Evolutionary conservation across 2,888 invertebrate genomes (phyloP).

Genomic region (Cremastinae sp.): DNA sequence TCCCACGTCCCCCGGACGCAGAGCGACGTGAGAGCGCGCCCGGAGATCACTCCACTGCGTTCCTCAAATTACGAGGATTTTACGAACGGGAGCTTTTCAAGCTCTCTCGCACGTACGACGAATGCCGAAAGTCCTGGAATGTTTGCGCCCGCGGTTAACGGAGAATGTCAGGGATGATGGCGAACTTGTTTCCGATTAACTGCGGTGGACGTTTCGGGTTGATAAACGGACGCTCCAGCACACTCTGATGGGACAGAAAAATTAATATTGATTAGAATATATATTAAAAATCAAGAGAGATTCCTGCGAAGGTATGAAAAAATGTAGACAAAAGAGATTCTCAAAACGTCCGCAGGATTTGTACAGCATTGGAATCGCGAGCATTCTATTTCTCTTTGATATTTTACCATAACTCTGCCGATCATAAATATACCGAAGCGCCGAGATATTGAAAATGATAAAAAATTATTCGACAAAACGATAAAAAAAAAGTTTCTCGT

Average conservation of each 20-base stretch:
- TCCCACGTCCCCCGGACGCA: background rate
- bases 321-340: background rate
- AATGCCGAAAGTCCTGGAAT: too few relatives aligned
- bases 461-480: background rate
- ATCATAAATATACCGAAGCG: conserved; percentile 58
- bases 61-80: conserved; percentile 16
- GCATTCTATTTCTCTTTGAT: conserved; percentile 21
- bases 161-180: too few relatives aligned
- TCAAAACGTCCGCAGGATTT: background rate
- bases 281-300: too few relatives aligned
- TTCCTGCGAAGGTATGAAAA: too few relatives aligned
- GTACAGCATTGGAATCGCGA: too few relatives aligned
- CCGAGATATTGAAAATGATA: background rate
- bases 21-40: conserved; percentile 39
- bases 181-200: too few relatives aligned
- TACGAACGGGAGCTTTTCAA: background rate
- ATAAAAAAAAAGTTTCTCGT: background rate
- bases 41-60: conserved; percentile 9
- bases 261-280: too few relatives aligned
- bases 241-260: too few relatives aligned
- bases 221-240: too few relatives aligned
- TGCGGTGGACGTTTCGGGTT: too few relatives aligned
- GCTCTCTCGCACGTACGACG: too few relatives aligned
- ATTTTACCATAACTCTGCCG: conserved; percentile 61
- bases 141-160: too few relatives aligned